Base-by-base conservation (phyloP, 1,140 invertebrate species). In the Frieseomelitta varia region DNA sequence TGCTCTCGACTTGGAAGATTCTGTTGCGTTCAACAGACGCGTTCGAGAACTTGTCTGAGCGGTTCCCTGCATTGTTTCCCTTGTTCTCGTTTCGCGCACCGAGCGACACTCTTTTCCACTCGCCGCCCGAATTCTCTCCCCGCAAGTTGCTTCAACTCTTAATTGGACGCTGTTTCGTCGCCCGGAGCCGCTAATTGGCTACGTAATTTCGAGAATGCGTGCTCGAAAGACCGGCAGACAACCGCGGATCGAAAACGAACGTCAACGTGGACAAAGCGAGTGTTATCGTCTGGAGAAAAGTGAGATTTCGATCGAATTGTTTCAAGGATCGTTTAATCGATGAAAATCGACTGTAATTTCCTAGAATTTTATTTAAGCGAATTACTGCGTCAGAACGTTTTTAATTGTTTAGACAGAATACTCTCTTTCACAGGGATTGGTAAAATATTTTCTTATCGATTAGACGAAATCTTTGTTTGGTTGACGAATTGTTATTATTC, bases 1-100 rank as follows among this genome's bases (percentile, higher is more conserved):
- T 83, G 74, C 73, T 10, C 51, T 10, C 51, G 61, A 24, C 53
- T 51, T 30, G 65, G 74, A 83, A 69, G 75, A 78, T 69, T 69
- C 74, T 27, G 51, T 39, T 51, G 73, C 73, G 51, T 82, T 82
- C 73, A 51, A 82, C 68, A 76, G 79, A 55, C 68, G 24, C 24
- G 39, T 47, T 11, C 34, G 34, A 68, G 73, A 77, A 83, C 74
- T 78, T 56, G 81, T 51, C 81, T 17, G 75, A 27, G 34, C 27
- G 79, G 14, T 51, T n/a, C 15, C 8, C 63, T 10, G 39, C 39
- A 82, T 82, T 77, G 73, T 82, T 47, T 82, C 34, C 39, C 19
- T 14, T 4, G 53, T 27, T 56, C 65, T 71, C 55, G 34, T 51
- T 34, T 58, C 2, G 51, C 17, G 39, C 39, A 39, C 19, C 4